Conservation (phyloP, 2,797 vertebrate genomes). For the Galaxias olidus region DNA sequence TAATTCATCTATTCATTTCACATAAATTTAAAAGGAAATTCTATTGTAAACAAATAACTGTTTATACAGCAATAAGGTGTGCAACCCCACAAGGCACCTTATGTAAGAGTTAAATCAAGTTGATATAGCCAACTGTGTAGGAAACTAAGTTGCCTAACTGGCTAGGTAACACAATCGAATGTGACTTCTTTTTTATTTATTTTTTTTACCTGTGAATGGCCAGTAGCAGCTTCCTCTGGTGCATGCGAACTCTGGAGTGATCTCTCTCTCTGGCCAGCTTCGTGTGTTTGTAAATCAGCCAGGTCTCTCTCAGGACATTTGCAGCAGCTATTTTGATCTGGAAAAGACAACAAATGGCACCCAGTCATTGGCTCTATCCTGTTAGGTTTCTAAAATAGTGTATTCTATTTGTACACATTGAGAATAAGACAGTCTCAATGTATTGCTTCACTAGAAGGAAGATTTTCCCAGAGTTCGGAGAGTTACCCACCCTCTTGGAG, state of each 20-base stretch:
- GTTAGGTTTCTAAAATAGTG: not conserved
- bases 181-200: too few relatives aligned
- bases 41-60: too few relatives aligned
- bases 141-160: not conserved
- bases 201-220: conserved; percentile 95
- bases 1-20: too few relatives aligned
- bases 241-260: conserved; percentile 88
- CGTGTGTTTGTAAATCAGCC: conserved; percentile 96
- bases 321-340: conserved; percentile 95
- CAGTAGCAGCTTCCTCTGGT: conserved; percentile 93
- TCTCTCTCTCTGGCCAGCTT: conserved; percentile 91
- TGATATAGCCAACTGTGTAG: not conserved
- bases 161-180: not conserved
- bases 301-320: conserved; percentile 97
- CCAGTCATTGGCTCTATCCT: not conserved
- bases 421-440: too few relatives aligned
- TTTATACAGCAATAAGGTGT: too few relatives aligned
- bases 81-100: too few relatives aligned
- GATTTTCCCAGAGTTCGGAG: not conserved
- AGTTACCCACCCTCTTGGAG: conserved; percentile 83
- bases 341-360: conserved; percentile 32
- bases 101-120: too few relatives aligned
- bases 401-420: too few relatives aligned
- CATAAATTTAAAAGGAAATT: too few relatives aligned
- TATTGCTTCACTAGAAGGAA: too few relatives aligned